phyloP scores from a whole-genome alignment of 2,888 invertebrate genomes.

The Megamerina dolium region DNA sequence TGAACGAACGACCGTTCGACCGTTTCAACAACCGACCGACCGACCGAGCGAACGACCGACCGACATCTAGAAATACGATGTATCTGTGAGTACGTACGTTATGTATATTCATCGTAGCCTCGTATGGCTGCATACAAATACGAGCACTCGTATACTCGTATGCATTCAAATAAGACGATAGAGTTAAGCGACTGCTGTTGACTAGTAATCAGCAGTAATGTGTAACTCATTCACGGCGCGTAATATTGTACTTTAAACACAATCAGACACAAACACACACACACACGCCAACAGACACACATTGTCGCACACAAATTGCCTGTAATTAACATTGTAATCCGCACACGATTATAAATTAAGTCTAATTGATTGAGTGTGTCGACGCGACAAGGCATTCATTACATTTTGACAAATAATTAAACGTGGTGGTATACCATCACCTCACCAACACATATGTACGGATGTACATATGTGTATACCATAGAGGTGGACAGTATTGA shows the following conservation, averaged over 20 bases:
- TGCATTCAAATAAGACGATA: too few species aligned
- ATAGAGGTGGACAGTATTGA: constrained; percentile 3
- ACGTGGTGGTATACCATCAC: background rate
- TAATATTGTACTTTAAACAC: constrained; percentile 5
- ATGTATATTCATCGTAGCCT: too few species aligned
- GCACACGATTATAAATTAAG: constrained; percentile 32
- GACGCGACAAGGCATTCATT: too few species aligned
- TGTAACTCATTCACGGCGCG: constrained; percentile 3
- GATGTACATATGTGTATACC: constrained; percentile 1
- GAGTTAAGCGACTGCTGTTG: too few species aligned
- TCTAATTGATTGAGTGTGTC: constrained; percentile 29
- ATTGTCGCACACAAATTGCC: constrained; percentile 10
- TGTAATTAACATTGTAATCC: constrained; percentile 33
- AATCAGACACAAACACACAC: too few species aligned
- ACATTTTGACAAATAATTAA: constrained; percentile 25
- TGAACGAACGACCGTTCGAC: too few species aligned
- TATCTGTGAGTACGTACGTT: too few species aligned
- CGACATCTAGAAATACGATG: too few species aligned
- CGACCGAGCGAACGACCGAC: background rate
- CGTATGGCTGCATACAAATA: too few species aligned
- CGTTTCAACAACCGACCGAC: constrained; percentile 4
- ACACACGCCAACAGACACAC: constrained; percentile 8
- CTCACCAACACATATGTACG: background rate
- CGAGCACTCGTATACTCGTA: too few species aligned
- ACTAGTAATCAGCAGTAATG: constrained; percentile 15